Conservation (phyloP, 2,888 invertebrate genomes). For the Mythimna lalbum region DNA sequence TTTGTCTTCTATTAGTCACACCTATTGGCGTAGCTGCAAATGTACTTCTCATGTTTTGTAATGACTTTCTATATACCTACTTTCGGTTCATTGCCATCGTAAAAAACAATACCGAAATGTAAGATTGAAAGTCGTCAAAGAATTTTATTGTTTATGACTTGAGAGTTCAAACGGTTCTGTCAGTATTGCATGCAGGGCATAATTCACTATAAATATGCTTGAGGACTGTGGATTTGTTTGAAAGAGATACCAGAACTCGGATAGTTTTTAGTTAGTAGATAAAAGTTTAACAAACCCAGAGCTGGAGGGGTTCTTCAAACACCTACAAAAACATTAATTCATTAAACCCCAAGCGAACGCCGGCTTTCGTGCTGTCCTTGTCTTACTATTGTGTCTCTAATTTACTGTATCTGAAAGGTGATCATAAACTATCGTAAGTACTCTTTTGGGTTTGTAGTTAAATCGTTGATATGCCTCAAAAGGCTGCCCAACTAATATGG, state of each 20-base stretch:
- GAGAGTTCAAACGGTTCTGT: neutral
- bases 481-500: too few relatives aligned
- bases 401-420: neutral
- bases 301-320: too few relatives aligned
- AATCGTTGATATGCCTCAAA: too few relatives aligned
- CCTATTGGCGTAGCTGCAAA: neutral
- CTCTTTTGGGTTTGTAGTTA: neutral
- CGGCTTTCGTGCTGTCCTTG: too few relatives aligned
- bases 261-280: too few relatives aligned
- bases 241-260: too few relatives aligned
- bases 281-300: too few relatives aligned
- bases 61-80: neutral
- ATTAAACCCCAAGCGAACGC: too few relatives aligned
- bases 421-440: neutral
- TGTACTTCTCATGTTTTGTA: slow-evolving; percentile 5
- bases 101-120: slow-evolving; percentile 8
- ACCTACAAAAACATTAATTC: too few relatives aligned
- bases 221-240: too few relatives aligned
- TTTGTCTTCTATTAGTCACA: slow-evolving; percentile 18
- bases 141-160: slow-evolving; percentile 7
- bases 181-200: slow-evolving; percentile 8
- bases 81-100: neutral
- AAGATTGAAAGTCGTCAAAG: neutral
- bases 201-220: neutral
- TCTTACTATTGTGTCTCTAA: too few relatives aligned